Percentiles rank a stretch among this genome's conserved stretches.
Conservation (phyloP, 2,113 vertebrate species). For the Tetraodon nigroviridis region DNA sequence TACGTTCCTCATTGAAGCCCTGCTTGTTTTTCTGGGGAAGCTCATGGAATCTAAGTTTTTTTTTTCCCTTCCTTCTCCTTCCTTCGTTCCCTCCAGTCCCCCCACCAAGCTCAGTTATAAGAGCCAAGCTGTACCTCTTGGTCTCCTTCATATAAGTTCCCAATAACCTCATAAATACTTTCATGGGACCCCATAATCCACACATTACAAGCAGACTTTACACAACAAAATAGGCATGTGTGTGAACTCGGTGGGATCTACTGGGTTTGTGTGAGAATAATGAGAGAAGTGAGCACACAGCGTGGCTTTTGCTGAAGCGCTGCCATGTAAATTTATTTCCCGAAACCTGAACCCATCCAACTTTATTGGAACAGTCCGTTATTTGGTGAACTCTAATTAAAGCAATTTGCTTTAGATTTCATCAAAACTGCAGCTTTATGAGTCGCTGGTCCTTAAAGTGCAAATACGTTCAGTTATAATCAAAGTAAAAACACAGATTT, state of each 20-base stretch:
- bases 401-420: slow-evolving; percentile 8
- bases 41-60: slow-evolving; percentile 43
- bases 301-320: slow-evolving; percentile 1
- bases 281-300: slow-evolving; percentile 18
- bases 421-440: neutral
- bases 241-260: neutral
- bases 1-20: slow-evolving; percentile 60
- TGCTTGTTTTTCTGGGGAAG: slow-evolving; percentile 61
- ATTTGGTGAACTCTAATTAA: neutral
- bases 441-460: slow-evolving; percentile 1
- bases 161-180: slow-evolving; percentile 64
- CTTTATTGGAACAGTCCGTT: neutral
- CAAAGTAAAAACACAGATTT: too few relatives aligned
- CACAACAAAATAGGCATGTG: slow-evolving; percentile 31
- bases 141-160: slow-evolving; percentile 45
- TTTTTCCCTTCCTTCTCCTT: neutral
- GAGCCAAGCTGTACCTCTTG: slow-evolving; percentile 48
- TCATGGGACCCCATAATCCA: slow-evolving; percentile 56
- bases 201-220: slow-evolving; percentile 44
- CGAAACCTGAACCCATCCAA: neutral
- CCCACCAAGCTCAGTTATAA: slow-evolving; percentile 36
- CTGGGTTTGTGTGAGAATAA: neutral
- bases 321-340: slow-evolving; percentile 4
- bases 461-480: neutral
- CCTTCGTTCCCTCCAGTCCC: neutral